Evolutionary conservation across 2,888 invertebrate genomes (phyloP), one percentile per base, ranked within the genome.

Genomic region (Alloplasta piceator): DNA sequence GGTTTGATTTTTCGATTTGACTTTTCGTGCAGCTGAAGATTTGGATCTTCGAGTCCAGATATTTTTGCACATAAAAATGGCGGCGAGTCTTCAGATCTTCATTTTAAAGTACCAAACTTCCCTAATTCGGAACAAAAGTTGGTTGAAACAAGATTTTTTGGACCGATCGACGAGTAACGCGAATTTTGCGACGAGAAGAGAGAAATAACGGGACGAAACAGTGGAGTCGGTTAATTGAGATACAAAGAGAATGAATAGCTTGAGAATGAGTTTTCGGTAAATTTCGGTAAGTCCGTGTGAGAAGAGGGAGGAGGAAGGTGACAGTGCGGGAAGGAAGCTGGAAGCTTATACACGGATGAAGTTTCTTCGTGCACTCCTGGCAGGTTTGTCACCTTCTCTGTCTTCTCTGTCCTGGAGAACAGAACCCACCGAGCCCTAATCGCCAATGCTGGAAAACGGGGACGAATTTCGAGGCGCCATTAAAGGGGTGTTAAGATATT

Each of bases 401-500:
- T 26, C 26, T 14, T 52, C 26, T 38, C 26, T 52, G 14, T 12
- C 52, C 6, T 14, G 50, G n/a, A n/a, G 50, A 5, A 41, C 41
- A 41, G 12, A 68, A 58, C 46, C 63, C 74, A 41, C 46, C 75
- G 50, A 61, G 38, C 67, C 41, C 61, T 67, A 84, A 82, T 86
- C 84, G 85, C 84, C 87, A 86, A 85, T 85, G 26, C 26, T 26
- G 85, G 86, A 76, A 80, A 84, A 83, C 79, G 76, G 26, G 79
- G 79, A 85, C 86, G 87, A 87, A 89, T 87, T 87, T 86, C 84
- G 81, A 85, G 85, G 83, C 85, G 85, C 26, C 84, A 86, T 86
- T 89, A 88, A 89, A 88, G 87, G 87, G 85, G 85, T 87, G 87
- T 89, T 88, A 87, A 90, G 89, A 90, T 90, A 90, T 90, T 89